Base-by-base conservation (phyloP, 1,140 invertebrate genomes). In the Neodiprion pinetum region DNA sequence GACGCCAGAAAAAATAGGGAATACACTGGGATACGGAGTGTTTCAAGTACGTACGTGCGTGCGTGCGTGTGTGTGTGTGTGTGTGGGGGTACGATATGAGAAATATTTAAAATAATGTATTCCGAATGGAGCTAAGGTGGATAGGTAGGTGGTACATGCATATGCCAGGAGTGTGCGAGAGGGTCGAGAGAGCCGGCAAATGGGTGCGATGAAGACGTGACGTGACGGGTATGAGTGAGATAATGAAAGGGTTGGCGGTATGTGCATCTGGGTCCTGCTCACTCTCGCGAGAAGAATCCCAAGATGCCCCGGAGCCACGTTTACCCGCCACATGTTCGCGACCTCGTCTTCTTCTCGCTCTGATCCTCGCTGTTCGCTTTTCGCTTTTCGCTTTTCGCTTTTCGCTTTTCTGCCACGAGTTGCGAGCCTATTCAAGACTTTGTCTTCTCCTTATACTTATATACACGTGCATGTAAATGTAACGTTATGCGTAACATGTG, bases 81-180 rank as follows among this genome's bases (percentile, higher is more conserved):
- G 14, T 14, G 50, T 14, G 69, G 47, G 40, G 61, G 10, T n/a
- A 65, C 50, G 65, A 28, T 72, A 66, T 66, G 14, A 75, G 65
- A 75, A n/a, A 77, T 74, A 79, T 74, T 75, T 73, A 68, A 70
- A 70, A 74, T 47, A 75, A 82, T 76, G 80, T 79, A 84, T 85
- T 85, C 86, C 84, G 80, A 85, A 75, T 47, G 80, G 80, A 83
- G 83, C 83, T 66, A 66, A 81, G 83, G 83, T 81, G 84, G 82
- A 79, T 78, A 76, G 77, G n/a, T 0, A 47, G 12, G 48, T n/a
- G n/a, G 61, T 49, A 48, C 1, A 47, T 70, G 10, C 2, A 7
- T 70, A 47, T 8, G 50, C 50, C 4, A 10, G 28, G 5, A 40
- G 28, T 40, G 28, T 28, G 71, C 71, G 71, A 47, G 66, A 17